Evolutionary conservation across 2,888 invertebrate species (phyloP), one percentile per base, ranked within the genome.

Genomic region (Chaetogeoica ovagalla): DNA sequence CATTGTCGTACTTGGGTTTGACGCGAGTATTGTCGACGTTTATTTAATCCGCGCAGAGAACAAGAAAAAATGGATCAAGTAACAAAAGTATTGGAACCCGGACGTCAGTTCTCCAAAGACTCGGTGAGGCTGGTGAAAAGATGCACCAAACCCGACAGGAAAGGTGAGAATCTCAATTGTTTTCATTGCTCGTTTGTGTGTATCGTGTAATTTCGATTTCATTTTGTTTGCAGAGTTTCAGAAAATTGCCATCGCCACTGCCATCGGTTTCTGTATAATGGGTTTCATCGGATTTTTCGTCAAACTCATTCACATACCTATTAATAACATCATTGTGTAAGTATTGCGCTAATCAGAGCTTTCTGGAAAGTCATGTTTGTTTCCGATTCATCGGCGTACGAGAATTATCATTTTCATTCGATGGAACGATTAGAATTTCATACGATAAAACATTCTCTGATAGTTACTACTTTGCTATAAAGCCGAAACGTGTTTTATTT

Each of bases 231-330:
- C 89, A 96, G 99, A 99, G 88, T 99, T 99, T 88, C 98, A 98
- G 87, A 99, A 99, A 89, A 99, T 99, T 85, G 99, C 98, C 43
- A 94, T 98, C 84, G 99, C 99, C 81, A 99, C 99, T 82, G 98
- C 98, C 7, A 97, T 99, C 86, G 99, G 99, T 81, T 99, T 99
- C 90, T 97, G 96, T 87, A 98, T 99, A 87, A 99, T 99, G 99
- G 99, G 99, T 81, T 99, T 99, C 89, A 99, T 99, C 86, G 99
- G 99, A 85, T 99, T 99, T 90, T 99, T 99, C 85, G 99, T 99
- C 59, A 99, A 99, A 89, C 90, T 99, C 84, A 99, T 99, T 88
- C 99, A 99, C 88, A 99, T 99, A 87, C 99, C 99, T 83, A 99
- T 99, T 88, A 96, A 96, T 88, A 95, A 95, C 87, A 95, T 96